These are phyloP conservation scores for Mastigias papua DNA, from an alignment of 30 jellyfish, hydroid and myxozoan genomes.

Conservation along the genomic window DNA sequence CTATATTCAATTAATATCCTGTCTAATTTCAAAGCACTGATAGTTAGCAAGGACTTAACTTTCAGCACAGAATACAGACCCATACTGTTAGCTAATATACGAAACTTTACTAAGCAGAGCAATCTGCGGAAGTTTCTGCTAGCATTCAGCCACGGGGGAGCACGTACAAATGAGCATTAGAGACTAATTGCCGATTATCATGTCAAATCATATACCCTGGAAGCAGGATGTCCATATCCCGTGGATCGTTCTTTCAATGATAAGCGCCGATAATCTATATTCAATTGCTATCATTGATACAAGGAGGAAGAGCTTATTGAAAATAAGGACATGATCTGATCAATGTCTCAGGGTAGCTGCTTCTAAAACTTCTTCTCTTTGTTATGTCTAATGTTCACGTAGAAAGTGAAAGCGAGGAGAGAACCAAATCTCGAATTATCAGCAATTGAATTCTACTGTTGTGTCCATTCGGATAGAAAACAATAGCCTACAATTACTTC, in stretches of 20 bases:
- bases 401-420: no score
- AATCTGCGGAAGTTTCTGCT: constrained; percentile 25
- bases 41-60: neutral
- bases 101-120: neutral
- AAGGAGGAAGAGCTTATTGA: constrained; percentile 25
- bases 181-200: constrained; percentile 12
- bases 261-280: constrained; percentile 59
- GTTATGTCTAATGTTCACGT: no score
- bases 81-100: neutral
- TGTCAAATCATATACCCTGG: neutral
- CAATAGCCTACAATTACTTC: no score
- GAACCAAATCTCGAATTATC: no score
- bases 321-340: constrained; percentile 4
- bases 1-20: neutral
- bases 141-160: constrained; percentile 58
- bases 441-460: no score
- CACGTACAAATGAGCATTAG: neutral
- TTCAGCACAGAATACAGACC: neutral
- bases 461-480: no score
- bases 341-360: constrained; percentile 1
- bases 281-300: constrained; percentile 22
- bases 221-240: constrained; percentile 54
- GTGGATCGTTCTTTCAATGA: constrained; percentile 6
- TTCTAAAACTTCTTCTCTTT: neutral
- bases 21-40: neutral